Evolutionary conservation across 2,888 invertebrate genomes (phyloP).

Genomic region (Heliconius hortense): DNA sequence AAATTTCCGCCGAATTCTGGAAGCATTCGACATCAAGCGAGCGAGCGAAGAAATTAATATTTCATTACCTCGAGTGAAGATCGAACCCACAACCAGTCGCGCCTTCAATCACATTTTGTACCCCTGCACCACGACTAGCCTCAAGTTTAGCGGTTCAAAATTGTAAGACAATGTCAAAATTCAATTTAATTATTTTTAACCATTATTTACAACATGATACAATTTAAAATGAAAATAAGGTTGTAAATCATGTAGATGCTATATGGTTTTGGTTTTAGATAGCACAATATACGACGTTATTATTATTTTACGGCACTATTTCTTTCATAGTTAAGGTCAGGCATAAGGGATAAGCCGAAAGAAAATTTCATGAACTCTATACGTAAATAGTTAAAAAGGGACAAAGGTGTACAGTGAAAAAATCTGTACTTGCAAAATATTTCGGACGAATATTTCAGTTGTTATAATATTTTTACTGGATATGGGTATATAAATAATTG

Average conservation of each 20-base stretch:
- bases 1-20: too few species aligned
- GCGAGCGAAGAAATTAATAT: too few species aligned
- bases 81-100: too few species aligned
- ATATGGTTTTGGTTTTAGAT: neutral
- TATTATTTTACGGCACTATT: neutral
- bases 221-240: neutral
- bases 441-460: neutral
- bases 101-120: too few species aligned
- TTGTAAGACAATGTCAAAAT: neutral
- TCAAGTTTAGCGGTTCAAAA: too few species aligned
- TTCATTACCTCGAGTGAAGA: too few species aligned
- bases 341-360: neutral
- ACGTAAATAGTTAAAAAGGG: slow-evolving; percentile 1
- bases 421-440: neutral
- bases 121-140: too few species aligned
- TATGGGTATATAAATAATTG: neutral
- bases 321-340: neutral
- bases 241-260: neutral
- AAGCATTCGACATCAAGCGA: too few species aligned
- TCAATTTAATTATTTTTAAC: neutral
- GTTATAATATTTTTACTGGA: neutral
- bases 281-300: neutral
- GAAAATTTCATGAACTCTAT: neutral
- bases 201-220: neutral
- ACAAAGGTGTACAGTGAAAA: neutral